Percentiles rank a stretch among this genome's conserved stretches.
These are phyloP conservation scores for Daboia siamensis DNA, from an alignment of 2,113 vertebrate genomes.

Conservation along the genomic window DNA sequence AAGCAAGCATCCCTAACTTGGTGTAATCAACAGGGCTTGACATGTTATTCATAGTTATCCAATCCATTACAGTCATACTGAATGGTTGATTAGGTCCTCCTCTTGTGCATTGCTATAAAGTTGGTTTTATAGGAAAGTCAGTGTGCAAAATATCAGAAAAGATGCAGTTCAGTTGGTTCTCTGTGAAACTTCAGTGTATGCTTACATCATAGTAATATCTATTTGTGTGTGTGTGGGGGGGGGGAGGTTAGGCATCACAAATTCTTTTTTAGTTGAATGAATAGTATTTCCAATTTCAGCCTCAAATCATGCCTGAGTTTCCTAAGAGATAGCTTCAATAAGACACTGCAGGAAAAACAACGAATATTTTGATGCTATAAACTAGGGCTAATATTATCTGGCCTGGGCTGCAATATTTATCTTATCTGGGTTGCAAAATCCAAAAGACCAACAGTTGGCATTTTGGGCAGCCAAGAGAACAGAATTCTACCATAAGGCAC, in stretches of 20 bases:
- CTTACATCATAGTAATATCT: neutral
- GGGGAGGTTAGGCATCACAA: neutral
- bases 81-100: neutral
- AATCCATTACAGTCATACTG: neutral
- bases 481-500: neutral
- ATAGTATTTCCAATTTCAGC: neutral
- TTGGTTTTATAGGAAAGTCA: neutral
- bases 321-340: neutral
- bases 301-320: neutral
- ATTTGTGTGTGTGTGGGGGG: neutral
- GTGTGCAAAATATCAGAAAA: neutral
- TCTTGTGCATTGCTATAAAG: neutral
- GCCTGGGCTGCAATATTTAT: neutral
- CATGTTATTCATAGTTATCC: neutral
- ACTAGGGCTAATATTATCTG: neutral
- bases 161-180: neutral
- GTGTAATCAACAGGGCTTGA: neutral
- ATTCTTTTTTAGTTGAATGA: slow-evolving; percentile 2
- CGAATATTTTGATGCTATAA: neutral
- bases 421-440: neutral
- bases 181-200: neutral
- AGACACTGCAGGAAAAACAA: neutral
- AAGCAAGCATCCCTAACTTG: neutral
- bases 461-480: neutral
- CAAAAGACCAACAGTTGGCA: neutral